Base-by-base conservation (phyloP, 2,797 vertebrate genomes). In the Danionella dracula region DNA sequence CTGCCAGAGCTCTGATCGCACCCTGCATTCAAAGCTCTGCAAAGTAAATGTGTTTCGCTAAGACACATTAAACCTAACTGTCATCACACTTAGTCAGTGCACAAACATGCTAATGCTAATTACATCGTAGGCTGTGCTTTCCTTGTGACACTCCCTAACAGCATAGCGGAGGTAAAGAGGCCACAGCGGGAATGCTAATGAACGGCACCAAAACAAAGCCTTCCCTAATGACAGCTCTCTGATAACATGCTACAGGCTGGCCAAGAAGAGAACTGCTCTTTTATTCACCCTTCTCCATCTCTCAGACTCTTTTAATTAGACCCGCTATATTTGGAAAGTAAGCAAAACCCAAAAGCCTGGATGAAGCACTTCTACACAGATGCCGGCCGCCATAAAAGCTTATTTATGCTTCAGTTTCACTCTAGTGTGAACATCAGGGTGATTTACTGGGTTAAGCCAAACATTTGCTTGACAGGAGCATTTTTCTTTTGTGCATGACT, bases 171-270 rank as follows among this genome's bases (percentile, higher is more conserved):
- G 78, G 80, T 83, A 89, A 84, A 81, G 76, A 78, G 34, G 68
- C 78, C 75, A 82, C 80, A 82, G 77, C 56, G 81, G 82, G 83
- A 87, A 86, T 88, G 85, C 76, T 87, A 89, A 88, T 86, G 83
- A 86, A 82, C 75, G 77, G 72, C 82, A 83, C 72, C 83, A 88
- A 88, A 89, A 89, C 84, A 88, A 88, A 88, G 83, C 68, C 82
- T 83, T 73, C 68, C 56, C 64, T 78, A 78, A 78, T 78, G 73
- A 76, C 71, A 71, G 70, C 69, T 76, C 58, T 71, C 67, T 71
- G 71, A 76, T 73, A 75, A 73, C 67, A 69, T 70, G 59, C 54
- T 61, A 66, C 31, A 70, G 59, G 37, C 67, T 38, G 64, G 53
- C 34, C 13, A 68, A 48, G 34, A 40, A 70, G 10, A 70, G 35